Conservation (phyloP, 2,888 invertebrate genomes). For the Spodoptera littoralis region DNA sequence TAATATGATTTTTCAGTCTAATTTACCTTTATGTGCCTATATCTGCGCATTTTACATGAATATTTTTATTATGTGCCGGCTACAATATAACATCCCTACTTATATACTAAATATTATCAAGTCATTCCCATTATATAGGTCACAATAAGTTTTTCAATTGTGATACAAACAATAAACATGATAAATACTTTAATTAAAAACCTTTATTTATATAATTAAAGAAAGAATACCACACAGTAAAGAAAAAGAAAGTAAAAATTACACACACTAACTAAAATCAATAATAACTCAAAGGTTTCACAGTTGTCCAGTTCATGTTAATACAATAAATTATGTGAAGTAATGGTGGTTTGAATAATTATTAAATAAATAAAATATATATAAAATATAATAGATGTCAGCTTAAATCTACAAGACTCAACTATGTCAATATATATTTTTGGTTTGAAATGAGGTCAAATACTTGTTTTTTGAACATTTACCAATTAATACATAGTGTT, state of each 20-base stretch:
- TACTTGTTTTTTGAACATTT: conserved; percentile 31
- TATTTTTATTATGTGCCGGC: too few species aligned
- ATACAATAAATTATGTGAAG: conserved; percentile 44
- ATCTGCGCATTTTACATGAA: too few species aligned
- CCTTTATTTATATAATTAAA: conserved; percentile 49
- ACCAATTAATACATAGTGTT: conserved; percentile 15
- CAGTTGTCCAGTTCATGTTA: conserved; percentile 58
- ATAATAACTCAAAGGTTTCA: conserved; percentile 53
- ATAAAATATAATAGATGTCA: conserved; percentile 71
- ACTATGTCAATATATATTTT: conserved; percentile 58
- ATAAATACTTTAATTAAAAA: conserved; percentile 5
- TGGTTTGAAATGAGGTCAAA: conserved; percentile 47
- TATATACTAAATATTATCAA: too few species aligned
- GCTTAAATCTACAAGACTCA: conserved; percentile 57
- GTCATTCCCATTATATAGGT: too few species aligned
- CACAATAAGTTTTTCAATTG: too few species aligned
- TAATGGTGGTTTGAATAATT: conserved; percentile 45
- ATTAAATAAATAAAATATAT: conserved; percentile 74
- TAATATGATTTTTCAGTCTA: too few species aligned
- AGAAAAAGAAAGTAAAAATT: conserved; percentile 45
- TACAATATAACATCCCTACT: too few species aligned
- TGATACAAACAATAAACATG: background rate
- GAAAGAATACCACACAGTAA: conserved; percentile 66
- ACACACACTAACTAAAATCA: conserved; percentile 41
- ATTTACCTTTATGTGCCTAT: too few species aligned